These are phyloP conservation scores for Lasaia peninsularis DNA, from an alignment of 1,140 invertebrate genomes.

Conservation along the genomic window DNA sequence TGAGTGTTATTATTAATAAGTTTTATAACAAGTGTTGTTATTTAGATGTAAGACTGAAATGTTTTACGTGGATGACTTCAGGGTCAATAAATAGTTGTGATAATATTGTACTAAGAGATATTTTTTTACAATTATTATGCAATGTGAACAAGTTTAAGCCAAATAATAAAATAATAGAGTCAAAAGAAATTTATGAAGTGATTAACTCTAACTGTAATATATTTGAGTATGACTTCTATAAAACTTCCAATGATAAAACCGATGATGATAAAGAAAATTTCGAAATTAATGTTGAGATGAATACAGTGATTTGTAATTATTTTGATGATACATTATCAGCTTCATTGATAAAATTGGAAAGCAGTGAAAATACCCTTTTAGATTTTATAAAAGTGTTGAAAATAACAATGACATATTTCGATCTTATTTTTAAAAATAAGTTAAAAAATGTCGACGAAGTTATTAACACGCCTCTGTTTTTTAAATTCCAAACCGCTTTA, in stretches of 20 bases:
- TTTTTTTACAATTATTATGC: slow-evolving; percentile 45
- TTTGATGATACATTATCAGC: slow-evolving; percentile 32
- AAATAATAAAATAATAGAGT: not conserved
- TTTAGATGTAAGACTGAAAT: slow-evolving; percentile 36
- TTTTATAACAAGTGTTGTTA: slow-evolving; percentile 51
- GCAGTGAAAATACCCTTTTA: slow-evolving; percentile 27
- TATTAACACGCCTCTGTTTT: slow-evolving; percentile 25
- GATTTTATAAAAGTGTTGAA: slow-evolving; percentile 37
- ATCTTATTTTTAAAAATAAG: slow-evolving; percentile 37
- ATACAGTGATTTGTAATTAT: slow-evolving; percentile 29
- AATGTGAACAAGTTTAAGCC: slow-evolving; percentile 41
- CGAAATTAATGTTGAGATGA: slow-evolving; percentile 35
- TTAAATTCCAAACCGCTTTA: slow-evolving; percentile 28
- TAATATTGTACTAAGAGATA: slow-evolving; percentile 24
- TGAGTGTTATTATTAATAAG: slow-evolving; percentile 41
- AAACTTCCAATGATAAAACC: slow-evolving; percentile 4
- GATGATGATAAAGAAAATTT: slow-evolving; percentile 20
- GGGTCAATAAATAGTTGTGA: slow-evolving; percentile 32
- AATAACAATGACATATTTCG: slow-evolving; percentile 38
- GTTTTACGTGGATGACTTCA: slow-evolving; percentile 46
- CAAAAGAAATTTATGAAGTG: slow-evolving; percentile 18
- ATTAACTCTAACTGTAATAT: not conserved
- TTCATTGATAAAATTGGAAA: slow-evolving; percentile 21
- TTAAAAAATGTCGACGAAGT: slow-evolving; percentile 25
- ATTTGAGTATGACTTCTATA: slow-evolving; percentile 43